Evolutionary conservation across 2,888 invertebrate genomes (phyloP).

Genomic region (Sarcophaga subvicina): DNA sequence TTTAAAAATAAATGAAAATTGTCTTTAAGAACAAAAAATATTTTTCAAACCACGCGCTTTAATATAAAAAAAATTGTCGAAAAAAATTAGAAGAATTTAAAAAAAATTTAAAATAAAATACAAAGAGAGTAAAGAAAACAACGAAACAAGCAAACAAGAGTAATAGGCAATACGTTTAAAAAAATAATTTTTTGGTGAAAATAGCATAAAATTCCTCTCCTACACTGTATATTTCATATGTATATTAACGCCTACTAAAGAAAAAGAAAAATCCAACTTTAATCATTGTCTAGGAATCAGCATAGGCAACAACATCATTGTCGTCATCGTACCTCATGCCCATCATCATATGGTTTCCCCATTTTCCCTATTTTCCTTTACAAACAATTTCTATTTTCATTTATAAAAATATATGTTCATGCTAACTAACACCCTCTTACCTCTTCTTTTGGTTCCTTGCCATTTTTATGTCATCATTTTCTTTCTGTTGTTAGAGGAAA

Average conservation of each 20-base stretch:
- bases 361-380: background rate
- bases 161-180: background rate
- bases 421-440: background rate
- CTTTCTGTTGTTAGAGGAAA: background rate
- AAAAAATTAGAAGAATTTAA: conserved; percentile 44
- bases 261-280: conserved; percentile 7
- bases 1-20: conserved; percentile 23
- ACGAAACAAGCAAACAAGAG: background rate
- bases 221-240: background rate
- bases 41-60: conserved; percentile 37
- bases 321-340: conserved; percentile 57
- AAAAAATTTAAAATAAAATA: conserved; percentile 21
- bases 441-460: background rate
- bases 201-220: background rate
- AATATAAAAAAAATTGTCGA: conserved; percentile 32
- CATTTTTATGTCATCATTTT: conserved; percentile 20
- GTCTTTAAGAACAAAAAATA: conserved; percentile 16
- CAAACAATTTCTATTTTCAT: conserved; percentile 19
- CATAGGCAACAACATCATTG: conserved; percentile 49
- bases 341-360: background rate
- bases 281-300: conserved; percentile 44
- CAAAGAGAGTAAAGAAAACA: background rate
- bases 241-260: conserved; percentile 33
- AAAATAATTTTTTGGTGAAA: background rate
- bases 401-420: background rate